Base-by-base conservation (phyloP, 2,888 invertebrate species). In the Melikaiella ostensackeni region DNA sequence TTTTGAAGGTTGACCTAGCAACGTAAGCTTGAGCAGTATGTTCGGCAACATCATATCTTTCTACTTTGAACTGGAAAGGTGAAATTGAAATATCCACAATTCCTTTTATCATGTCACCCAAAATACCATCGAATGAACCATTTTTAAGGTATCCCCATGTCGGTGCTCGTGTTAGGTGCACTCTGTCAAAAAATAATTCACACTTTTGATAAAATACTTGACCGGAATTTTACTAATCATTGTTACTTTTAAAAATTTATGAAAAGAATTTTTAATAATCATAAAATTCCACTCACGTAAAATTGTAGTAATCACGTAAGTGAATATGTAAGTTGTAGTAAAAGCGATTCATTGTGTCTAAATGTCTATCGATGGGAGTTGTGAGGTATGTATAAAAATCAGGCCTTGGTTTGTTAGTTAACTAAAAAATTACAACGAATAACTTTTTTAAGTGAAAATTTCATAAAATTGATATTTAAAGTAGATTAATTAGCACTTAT, bases 11-110 rank as follows among this genome's bases (percentile, higher is more conserved):
- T 87, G 90, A 94, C 95, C 93, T 94, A 76, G 94, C 92, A 81
- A 92, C 91, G 94, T 94, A 95, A 24, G 94, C 93, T 83, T 94
- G 93, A 6, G 93, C 93, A 35, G 94, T 93, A 81, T 94, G 94
- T 84, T 94, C 93, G 77, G 94, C 91, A 77, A 93, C 92, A 83
- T 91, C 91, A 74, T 92, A 78, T 84, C 96, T 92, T 84, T 95
- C 95, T n/a, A 91, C 88, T 86, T 94, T 93, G 87, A 94, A 94
- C 91, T 95, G 94, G 73, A 95, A 91, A 0, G 95, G 94, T 19
- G 95, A 93, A n/a, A 94, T 94, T 0, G 95, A 95, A 79, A 95
- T 93, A 86, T 96, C 96, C 0, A 94, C 93, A 80, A 84, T 75
- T 27, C 88, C 88, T 70, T 85, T 85, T 30, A 85, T 75, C 86